Evolutionary conservation across 2,888 invertebrate genomes (phyloP).

Genomic region (Nezara viridula): DNA sequence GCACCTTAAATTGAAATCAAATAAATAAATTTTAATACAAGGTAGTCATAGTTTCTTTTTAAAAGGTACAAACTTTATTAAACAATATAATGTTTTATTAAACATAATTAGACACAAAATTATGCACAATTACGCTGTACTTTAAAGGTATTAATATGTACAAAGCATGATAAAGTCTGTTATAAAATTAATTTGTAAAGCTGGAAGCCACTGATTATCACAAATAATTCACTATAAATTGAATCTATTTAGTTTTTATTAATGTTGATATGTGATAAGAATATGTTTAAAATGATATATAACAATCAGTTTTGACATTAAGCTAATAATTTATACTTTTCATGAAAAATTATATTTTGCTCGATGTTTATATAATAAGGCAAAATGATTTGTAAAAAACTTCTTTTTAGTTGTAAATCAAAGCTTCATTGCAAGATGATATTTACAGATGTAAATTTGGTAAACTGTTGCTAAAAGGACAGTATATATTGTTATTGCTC

Average conservation of each 20-base stretch:
- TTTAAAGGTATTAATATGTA: background rate
- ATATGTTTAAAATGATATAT: background rate
- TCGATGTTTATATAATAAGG: background rate
- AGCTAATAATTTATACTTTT: background rate
- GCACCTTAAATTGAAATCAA: too few species aligned
- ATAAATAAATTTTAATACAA: too few species aligned
- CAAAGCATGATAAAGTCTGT: background rate
- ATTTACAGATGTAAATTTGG: slow-evolving; percentile 58
- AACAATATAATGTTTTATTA: background rate
- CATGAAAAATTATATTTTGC: background rate
- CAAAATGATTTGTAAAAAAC: background rate
- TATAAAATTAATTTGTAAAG: background rate
- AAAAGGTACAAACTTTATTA: background rate
- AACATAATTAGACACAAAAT: background rate
- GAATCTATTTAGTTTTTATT: background rate
- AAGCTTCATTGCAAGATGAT: background rate
- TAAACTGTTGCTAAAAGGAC: slow-evolving; percentile 54
- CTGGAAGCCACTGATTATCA: background rate
- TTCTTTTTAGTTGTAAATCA: background rate
- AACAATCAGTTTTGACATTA: background rate
- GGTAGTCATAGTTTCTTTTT: background rate
- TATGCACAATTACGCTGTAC: background rate
- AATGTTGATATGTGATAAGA: background rate
- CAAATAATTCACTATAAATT: background rate
- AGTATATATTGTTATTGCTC: background rate